Percentiles rank a stretch among this genome's conserved stretches.
phyloP scores from a whole-genome alignment of 2,888 invertebrate species.

The Cosmia trapezina region DNA sequence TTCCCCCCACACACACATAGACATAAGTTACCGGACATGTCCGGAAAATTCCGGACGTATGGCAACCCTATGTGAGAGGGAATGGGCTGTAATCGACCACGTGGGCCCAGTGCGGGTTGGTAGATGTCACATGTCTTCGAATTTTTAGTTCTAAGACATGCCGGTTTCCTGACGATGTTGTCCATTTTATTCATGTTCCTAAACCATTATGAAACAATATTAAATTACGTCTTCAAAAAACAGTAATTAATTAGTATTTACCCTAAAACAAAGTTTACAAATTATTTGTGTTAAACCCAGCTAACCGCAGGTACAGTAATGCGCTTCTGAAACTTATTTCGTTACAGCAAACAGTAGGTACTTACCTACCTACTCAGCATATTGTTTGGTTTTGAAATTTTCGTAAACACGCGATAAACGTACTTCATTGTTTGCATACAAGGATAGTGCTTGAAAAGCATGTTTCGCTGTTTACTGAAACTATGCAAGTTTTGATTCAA shows the following conservation, averaged over 20 bases:
- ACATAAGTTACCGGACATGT: too few relatives aligned
- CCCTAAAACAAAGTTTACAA: slow-evolving; percentile 21
- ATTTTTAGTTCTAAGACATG: neutral
- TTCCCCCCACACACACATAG: too few relatives aligned
- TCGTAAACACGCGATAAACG: slow-evolving; percentile 35
- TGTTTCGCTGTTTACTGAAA: slow-evolving; percentile 6
- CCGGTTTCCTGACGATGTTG: neutral
- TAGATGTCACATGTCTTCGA: neutral
- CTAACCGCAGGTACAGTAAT: slow-evolving; percentile 21
- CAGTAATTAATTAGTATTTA: slow-evolving; percentile 8
- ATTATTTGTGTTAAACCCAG: slow-evolving; percentile 16
- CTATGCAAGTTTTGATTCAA: slow-evolving; percentile 16
- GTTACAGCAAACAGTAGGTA: slow-evolving; percentile 19
- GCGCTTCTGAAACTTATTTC: slow-evolving; percentile 40
- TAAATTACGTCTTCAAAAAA: slow-evolving; percentile 6
- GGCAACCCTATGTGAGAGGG: too few relatives aligned
- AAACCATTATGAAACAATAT: neutral
- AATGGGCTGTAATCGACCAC: neutral
- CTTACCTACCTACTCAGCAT: neutral
- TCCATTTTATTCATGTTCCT: neutral
- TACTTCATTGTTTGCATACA: slow-evolving; percentile 20
- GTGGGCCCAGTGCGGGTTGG: neutral
- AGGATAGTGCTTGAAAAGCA: slow-evolving; percentile 11
- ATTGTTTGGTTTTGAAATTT: slow-evolving; percentile 39
- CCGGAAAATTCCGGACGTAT: too few relatives aligned